A percentile compares a stretch with the other conserved stretches of the same genome.
These are phyloP conservation scores for Struthio camelus DNA, from an alignment of 2,113 vertebrate genomes.

Conservation along the genomic window DNA sequence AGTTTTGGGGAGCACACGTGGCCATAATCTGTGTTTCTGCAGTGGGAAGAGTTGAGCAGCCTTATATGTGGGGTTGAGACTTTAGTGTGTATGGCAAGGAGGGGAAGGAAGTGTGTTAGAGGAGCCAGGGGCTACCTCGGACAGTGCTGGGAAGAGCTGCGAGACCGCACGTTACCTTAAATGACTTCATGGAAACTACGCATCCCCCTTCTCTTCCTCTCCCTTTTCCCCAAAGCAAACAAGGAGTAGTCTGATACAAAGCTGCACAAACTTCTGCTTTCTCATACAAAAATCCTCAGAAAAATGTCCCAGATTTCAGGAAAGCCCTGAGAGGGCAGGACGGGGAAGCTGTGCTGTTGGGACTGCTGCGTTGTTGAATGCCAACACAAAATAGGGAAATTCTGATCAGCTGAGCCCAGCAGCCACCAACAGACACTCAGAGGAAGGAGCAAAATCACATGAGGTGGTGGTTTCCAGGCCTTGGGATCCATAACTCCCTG, in stretches of 20 bases:
- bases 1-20: too few relatives aligned
- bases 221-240: not conserved
- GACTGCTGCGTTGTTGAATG: not conserved
- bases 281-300: not conserved
- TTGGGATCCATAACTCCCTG: not conserved
- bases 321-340: accelerated
- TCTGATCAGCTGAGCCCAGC: accelerated
- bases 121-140: too few relatives aligned
- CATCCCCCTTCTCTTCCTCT: not conserved
- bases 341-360: too few relatives aligned
- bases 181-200: not conserved
- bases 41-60: not conserved
- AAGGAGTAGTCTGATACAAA: not conserved
- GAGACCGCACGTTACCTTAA: not conserved
- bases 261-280: not conserved
- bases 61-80: not conserved
- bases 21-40: not conserved
- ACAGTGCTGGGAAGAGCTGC: not conserved
- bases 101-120: not conserved
- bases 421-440: not conserved
- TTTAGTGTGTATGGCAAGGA: not conserved
- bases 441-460: not conserved
- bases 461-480: not conserved
- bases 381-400: not conserved
- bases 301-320: not conserved